Conservation (phyloP, 2,888 invertebrate genomes). For the Mythimna lalbum region DNA sequence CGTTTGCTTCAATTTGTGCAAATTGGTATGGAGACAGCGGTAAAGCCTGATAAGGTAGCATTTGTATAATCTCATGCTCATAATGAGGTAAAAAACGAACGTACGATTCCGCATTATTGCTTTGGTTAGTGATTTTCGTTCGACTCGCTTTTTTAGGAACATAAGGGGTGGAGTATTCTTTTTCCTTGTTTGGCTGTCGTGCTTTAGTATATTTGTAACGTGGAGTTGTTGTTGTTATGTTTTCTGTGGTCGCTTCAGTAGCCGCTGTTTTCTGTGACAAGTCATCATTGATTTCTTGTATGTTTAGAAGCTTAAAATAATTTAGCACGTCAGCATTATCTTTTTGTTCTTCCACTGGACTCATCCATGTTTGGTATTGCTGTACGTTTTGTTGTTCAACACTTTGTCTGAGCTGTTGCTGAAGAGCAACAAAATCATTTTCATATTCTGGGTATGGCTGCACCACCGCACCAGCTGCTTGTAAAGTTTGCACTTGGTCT, state of each 20-base stretch:
- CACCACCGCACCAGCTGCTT: constrained; percentile 72
- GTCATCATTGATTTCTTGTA: constrained; percentile 55
- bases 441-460: constrained; percentile 64
- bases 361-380: constrained; percentile 21
- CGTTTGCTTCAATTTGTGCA: constrained; percentile 12
- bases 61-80: constrained; percentile 55
- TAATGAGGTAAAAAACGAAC: constrained; percentile 64
- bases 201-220: constrained; percentile 49
- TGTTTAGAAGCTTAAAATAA: constrained; percentile 54
- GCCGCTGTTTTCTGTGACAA: constrained; percentile 17
- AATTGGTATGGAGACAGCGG: constrained; percentile 41
- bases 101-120: constrained; percentile 39
- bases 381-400: constrained; percentile 42
- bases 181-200: constrained; percentile 51
- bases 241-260: constrained; percentile 54
- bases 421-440: constrained; percentile 38
- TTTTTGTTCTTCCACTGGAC: constrained; percentile 44
- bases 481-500: constrained; percentile 77
- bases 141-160: constrained; percentile 55
- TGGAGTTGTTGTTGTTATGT: constrained; percentile 27
- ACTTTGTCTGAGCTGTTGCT: constrained; percentile 49
- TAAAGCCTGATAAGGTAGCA: constrained; percentile 36
- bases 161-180: constrained; percentile 56
- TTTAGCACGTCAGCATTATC: constrained; percentile 39
- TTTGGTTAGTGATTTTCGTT: constrained; percentile 43